Base-by-base conservation (phyloP, 2,113 vertebrate species). In the Xyrauchen texanus region DNA sequence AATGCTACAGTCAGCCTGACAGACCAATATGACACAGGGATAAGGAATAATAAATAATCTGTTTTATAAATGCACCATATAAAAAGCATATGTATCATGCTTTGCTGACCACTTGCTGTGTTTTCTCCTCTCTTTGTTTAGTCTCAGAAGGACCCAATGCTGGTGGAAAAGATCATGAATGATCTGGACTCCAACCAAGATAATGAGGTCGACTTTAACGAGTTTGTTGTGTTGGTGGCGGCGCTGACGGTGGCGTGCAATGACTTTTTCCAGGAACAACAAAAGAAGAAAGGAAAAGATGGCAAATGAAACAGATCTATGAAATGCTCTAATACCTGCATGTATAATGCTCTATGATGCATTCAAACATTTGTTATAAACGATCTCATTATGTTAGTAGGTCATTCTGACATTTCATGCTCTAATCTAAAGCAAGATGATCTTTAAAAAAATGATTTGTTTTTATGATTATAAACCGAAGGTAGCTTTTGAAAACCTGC, bases 161-260 rank as follows among this genome's bases (percentile, higher is more conserved):
- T 97, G 75, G 89, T 97, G 47, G 95, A 97, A 84, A 97, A 97
- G 87, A 96, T 97, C 82, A 95, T 98, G 96, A 93, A 93, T 7
- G 95, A 97, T 88, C 92, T 97, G 88, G 96, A 97, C 80, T 94
- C 94, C 51, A 95, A 95, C 85, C 92, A 95, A 84, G 95, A 98
- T 90, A 98, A 96, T 7, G 92, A 97, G 88, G 94, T 97, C 86
- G 96, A 97, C 85, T 99, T 99, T 91, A 96, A 96, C 51, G 95
- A 98, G 92, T 98, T 97, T 83, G 92, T 98, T 12, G 92, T 95
- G 82, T 82, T 96, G 88, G 94, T 96, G 87, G 95, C 95, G 0
- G 94, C 95, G 7, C 90, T 99, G 76, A 97, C 94, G 0, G 95
- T 97, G 0, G 94, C 95, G 58, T 98, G 95, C 86, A 98, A 98